Conservation (phyloP, 2,888 invertebrate species). For the Epicampocera succincta region DNA sequence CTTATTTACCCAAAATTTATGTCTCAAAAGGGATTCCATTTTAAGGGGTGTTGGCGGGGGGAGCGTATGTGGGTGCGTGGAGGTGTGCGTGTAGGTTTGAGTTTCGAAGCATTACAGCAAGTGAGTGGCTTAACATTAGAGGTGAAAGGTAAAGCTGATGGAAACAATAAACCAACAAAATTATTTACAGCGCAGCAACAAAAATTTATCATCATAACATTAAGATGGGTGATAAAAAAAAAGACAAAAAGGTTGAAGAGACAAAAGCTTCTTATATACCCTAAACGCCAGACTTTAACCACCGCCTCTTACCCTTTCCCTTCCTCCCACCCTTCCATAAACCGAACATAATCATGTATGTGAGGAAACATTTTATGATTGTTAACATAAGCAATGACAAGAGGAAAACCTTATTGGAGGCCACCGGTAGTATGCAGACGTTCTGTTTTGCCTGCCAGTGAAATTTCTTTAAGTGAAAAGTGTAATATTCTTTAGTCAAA, state of each 20-base stretch:
- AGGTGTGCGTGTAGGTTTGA: neutral
- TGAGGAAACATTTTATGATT: neutral
- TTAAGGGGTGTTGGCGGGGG: too few relatives aligned
- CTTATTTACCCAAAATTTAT: neutral
- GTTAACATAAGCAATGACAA: constrained; percentile 17
- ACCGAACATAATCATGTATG: neutral
- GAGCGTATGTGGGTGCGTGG: neutral
- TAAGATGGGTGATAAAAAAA: constrained; percentile 17
- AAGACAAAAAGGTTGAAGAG: constrained; percentile 22
- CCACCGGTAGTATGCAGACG: constrained; percentile 1
- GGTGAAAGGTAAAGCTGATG: constrained; percentile 61
- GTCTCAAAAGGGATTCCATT: neutral
- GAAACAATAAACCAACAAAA: constrained; percentile 65
- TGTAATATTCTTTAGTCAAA: constrained; percentile 24
- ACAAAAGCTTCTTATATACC: neutral
- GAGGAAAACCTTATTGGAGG: neutral
- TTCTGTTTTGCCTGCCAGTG: constrained; percentile 21
- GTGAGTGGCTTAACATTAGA: constrained; percentile 46
- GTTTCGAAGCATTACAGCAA: constrained; percentile 44
- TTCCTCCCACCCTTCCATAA: neutral
- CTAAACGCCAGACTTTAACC: neutral
- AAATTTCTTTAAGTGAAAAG: constrained; percentile 27
- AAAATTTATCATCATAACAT: constrained; percentile 50
- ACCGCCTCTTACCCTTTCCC: neutral
- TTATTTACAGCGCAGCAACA: constrained; percentile 43